Base-by-base conservation (phyloP, 1,140 invertebrate genomes). In the Helicoverpa armigera region DNA sequence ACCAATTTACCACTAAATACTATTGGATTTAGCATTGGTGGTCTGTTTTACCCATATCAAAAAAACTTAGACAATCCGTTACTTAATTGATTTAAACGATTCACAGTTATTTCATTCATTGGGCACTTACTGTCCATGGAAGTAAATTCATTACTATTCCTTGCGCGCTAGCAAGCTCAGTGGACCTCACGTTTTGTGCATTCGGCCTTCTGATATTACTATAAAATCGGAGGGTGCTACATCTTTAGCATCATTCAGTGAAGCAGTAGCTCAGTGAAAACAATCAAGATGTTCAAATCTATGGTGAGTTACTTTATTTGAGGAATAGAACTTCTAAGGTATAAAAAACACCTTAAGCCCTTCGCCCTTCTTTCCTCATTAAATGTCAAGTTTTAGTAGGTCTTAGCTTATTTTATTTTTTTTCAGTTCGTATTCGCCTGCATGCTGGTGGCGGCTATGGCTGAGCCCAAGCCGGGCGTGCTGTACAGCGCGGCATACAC, bases 361-460 rank as follows among this genome's bases (percentile, higher is more conserved):
- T 35, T 35, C 35, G 16, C n/a, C 3, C n/a, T 7, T 5, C 54
- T n/a, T 7, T 23, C n/a, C n/a, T 9, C 14, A n/a, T 56, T 2
- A 56, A 2, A 56, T 56, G n/a, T 16, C 23, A 23, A 23, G 16
- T 56, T 4, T 54, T 16, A 13, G 14, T n/a, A n/a, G 13, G 5
- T 56, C 53, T 56, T 3, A 54, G 13, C 53, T 56, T 7, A 43
- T 43, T 43, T 43, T 43, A 48, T 43, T 18, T 65, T 92, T 92
- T 92, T 92, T 1, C 85, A 96, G 95, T 94, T 95, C 84, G 87
- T 95, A 84, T 89, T 96, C 82, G 90, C 92, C 77, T 93, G 93
- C 82, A 82, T 95, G 70, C 0, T 73, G 70, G 70, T 14, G 75
- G 81, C 95, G 79, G 95, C 94, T n/a, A 51, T 95, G 67, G 94